Evolutionary conservation across 2,797 vertebrate genomes (phyloP).

Genomic region (Acridotheres tristis): DNA sequence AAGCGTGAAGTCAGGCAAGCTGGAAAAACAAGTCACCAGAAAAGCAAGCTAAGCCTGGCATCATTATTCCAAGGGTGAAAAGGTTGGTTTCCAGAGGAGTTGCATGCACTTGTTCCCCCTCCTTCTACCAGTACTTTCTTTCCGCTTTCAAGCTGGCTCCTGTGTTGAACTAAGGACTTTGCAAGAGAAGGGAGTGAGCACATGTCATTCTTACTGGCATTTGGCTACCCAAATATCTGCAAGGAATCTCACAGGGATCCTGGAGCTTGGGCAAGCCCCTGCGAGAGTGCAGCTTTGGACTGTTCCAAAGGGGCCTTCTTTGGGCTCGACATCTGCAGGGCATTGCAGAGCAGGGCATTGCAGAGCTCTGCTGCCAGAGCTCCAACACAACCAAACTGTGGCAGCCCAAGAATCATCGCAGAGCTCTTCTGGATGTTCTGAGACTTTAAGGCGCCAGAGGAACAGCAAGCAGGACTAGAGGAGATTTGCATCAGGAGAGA

Average conservation of each 20-base stretch:
- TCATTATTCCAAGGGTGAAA: rapidly evolving
- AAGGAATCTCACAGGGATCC: neutral
- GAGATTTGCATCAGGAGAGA: neutral
- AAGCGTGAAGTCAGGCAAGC: too few species aligned
- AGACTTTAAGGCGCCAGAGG: neutral
- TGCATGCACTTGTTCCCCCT: too few species aligned
- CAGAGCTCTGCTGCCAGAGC: neutral
- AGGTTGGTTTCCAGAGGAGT: neutral
- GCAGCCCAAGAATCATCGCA: neutral
- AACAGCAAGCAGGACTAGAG: neutral
- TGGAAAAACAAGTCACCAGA: too few species aligned
- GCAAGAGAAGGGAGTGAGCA: neutral
- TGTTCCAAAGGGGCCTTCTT: neutral
- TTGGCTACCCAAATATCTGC: too few species aligned
- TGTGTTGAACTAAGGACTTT: too few species aligned
- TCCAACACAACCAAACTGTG: neutral
- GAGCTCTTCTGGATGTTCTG: neutral
- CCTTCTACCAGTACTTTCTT: too few species aligned
- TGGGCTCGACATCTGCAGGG: neutral
- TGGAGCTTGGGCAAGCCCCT: neutral
- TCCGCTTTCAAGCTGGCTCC: too few species aligned
- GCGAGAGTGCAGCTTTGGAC: neutral
- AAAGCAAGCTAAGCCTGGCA: neutral
- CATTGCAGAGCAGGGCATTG: neutral
- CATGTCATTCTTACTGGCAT: too few species aligned